These are phyloP conservation scores for Chymomyza amoena DNA, from an alignment of 2,888 invertebrate genomes.

Conservation along the genomic window DNA sequence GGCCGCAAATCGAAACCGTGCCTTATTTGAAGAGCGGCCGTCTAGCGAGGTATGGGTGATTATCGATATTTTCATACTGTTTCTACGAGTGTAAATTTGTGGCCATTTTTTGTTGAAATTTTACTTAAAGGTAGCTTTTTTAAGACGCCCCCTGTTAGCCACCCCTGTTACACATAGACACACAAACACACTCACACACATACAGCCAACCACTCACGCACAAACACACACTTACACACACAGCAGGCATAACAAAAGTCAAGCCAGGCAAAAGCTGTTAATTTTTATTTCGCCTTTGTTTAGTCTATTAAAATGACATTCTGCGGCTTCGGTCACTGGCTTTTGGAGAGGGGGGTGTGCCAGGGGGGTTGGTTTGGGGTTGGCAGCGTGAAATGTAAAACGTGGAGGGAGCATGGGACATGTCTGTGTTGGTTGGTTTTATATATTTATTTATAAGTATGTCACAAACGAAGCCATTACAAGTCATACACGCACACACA, in stretches of 20 bases:
- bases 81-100: too few species aligned
- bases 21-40: too few species aligned
- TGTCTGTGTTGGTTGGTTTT: not conserved
- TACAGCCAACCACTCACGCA: not conserved
- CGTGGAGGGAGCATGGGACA: not conserved
- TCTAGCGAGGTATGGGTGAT: too few species aligned
- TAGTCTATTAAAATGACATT: slow-evolving; percentile 43
- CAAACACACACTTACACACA: not conserved
- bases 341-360: slow-evolving; percentile 6
- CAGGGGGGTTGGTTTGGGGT: not conserved
- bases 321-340: slow-evolving; percentile 34
- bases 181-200: not conserved
- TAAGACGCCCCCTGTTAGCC: too few species aligned
- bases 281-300: slow-evolving; percentile 9
- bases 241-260: not conserved
- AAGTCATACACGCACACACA: not conserved
- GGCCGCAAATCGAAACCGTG: too few species aligned
- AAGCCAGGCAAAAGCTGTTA: slow-evolving; percentile 4
- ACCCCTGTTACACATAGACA: not conserved
- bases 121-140: too few species aligned
- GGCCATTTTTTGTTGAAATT: too few species aligned
- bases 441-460: not conserved
- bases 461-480: slow-evolving; percentile 39
- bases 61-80: too few species aligned
- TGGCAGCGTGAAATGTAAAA: not conserved